A percentile compares a stretch with the other conserved stretches of the same genome.
Evolutionary conservation across 2,888 invertebrate genomes (phyloP).

Genomic region (Linnaemya tessellans): DNA sequence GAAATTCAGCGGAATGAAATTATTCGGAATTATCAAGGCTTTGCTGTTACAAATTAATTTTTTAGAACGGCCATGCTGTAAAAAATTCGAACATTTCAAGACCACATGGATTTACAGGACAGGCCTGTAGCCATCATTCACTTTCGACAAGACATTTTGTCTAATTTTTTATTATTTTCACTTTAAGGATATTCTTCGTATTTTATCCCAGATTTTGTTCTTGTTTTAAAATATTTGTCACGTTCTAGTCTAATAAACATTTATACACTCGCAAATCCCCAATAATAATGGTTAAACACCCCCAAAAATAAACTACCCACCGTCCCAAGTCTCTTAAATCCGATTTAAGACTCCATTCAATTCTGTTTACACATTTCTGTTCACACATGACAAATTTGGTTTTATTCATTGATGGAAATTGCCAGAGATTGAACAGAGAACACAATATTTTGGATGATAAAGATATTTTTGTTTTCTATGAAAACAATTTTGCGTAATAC

Average conservation of each 20-base stretch:
- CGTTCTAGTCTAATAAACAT: conserved; percentile 27
- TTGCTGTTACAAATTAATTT: too few species aligned
- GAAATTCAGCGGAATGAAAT: too few species aligned
- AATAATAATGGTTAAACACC: conserved; percentile 27
- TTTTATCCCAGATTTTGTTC: not conserved
- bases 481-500: not conserved
- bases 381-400: conserved; percentile 14
- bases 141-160: not conserved
- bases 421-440: conserved; percentile 24
- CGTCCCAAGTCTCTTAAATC: conserved; percentile 18
- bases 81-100: too few species aligned
- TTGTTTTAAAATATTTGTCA: conserved; percentile 37
- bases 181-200: not conserved
- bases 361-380: conserved; percentile 1
- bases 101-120: not conserved
- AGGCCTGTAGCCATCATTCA: conserved; percentile 1
- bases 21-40: too few species aligned
- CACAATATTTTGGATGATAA: conserved; percentile 15
- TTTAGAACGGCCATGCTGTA: too few species aligned
- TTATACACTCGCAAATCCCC: conserved; percentile 33
- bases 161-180: not conserved
- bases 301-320: conserved; percentile 14
- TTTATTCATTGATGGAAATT: conserved; percentile 34
- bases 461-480: conserved; percentile 2
- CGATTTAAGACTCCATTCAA: conserved; percentile 22